Base-by-base conservation (phyloP, 2,797 vertebrate species). In the Hoplostethus atlanticus region DNA sequence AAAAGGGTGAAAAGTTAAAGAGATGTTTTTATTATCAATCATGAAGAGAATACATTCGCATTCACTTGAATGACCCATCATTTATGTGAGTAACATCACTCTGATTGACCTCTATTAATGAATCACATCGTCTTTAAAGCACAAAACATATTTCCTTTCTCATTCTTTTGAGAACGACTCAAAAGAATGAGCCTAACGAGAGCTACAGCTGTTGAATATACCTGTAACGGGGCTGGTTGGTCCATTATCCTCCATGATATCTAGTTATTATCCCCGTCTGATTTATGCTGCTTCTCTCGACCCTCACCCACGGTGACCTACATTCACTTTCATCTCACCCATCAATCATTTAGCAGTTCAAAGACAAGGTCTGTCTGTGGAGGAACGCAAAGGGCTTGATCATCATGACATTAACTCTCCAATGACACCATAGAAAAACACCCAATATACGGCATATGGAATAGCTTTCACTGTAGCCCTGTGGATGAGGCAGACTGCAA, bases 271-370 rank as follows among this genome's bases (percentile, higher is more conserved):
- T 84, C 77, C 69, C 34, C 28, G 56, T 83, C 83, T 91, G 89
- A 91, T 94, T 92, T 83, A 94, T 92, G 74, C 77, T 15, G 82
- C 84, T 59, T 77, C 79, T 64, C 69, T 57, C 71, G 81, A 89
- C 88, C 89, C 89, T 89, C 86, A 91, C 84, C 88, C 89, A 84
- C 62, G 11, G 72, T 92, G 92, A 93, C 93, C 91, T 89, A 92
- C 84, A 92, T 93, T 90, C 85, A 71, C 91, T 92, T 92, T 91
- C 84, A 90, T 90, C 88, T 81, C 63, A 77, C 57, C 83, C 89
- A 93, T 93, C 89, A 87, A 91, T 93, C 93, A 93, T 92, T 92
- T 80, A 93, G 51, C 72, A 66, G 76, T 89, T 89, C 89, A 93
- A 92, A 93, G 87, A 76, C 67, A 78, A 84, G 77, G 72, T 84